Evolutionary conservation across 2,888 invertebrate species (phyloP), one percentile per base, ranked within the genome.

Genomic region (Hemithea aestivaria): DNA sequence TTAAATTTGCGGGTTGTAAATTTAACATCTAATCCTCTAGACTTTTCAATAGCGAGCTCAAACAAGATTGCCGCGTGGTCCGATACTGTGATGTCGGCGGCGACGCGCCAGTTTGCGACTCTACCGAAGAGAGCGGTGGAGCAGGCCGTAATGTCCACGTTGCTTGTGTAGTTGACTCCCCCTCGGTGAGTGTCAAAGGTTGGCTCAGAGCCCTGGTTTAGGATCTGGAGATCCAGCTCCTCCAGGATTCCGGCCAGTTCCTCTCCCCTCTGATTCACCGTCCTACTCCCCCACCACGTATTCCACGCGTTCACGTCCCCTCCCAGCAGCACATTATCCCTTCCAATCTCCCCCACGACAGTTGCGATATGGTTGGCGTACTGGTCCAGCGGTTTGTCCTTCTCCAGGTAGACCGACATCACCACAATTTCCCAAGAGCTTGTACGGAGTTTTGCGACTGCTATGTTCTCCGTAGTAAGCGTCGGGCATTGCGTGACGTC

Each of bases 51-150:
- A 1, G 12, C 28, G 0, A 52, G 8, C 2, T 30, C 7, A 20
- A 56, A 51, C 0, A 9, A 8, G 1, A 56, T 51, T 0, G 30
- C 36, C 11, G 47, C 48, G 27, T 50, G 53, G 37, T 56, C 56
- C 6, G 53, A 48, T 22, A 28, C 40, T 0, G 39, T 42, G 3
- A 49, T 6, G 1, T 6, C 28, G 7, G 6, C 7, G 0, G 24
- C 43, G 1, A 47, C 43, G 25, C 35, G 39, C 43, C 43, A 43
- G n/a, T 23, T 16, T 0, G 32, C 35, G 0, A 46, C 9, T 1
- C 8, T 2, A 6, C 20, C 28, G n/a, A 50, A 20, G 6, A 46
- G 6, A 2, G 25, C 21, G 6, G 2, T 0, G 0, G 44, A 21
- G 27, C 49, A 49, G 0, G 33, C 40, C 7, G 54, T 52, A 0